Conservation (phyloP, 2,113 vertebrate genomes). For the Pteropus alecto region DNA sequence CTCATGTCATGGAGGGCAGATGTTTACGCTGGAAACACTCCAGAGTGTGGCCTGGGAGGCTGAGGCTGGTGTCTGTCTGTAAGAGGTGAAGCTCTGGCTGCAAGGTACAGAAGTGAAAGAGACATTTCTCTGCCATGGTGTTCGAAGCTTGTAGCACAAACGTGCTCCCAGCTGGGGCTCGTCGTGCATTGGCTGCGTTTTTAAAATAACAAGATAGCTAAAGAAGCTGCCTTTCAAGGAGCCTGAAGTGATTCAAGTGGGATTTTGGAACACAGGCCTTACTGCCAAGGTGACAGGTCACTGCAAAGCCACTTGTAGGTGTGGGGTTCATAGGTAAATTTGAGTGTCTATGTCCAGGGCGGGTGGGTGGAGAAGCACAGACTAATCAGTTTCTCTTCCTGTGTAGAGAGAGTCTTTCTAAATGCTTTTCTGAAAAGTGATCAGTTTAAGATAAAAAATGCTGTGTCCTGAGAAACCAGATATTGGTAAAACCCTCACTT, state of each 20-base stretch:
- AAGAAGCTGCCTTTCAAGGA: background rate
- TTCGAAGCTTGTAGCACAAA: background rate
- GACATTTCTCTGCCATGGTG: background rate
- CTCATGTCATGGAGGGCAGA: background rate
- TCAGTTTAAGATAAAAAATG: background rate
- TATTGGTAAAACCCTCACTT: background rate
- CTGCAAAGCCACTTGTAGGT: background rate
- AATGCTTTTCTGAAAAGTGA: background rate
- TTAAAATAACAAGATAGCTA: background rate
- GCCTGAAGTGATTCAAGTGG: no score
- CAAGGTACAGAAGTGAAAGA: background rate
- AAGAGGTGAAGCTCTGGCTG: background rate
- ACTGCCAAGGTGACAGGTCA: background rate
- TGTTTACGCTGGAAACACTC: background rate
- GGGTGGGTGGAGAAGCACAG: background rate
- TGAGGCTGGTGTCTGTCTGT: background rate
- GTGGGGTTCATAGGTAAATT: background rate
- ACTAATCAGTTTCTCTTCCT: background rate
- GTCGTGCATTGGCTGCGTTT: fast-evolving
- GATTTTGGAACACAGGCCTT: background rate
- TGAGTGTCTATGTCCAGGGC: background rate
- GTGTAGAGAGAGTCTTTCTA: background rate
- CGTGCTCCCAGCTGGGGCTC: background rate
- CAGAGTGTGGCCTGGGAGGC: background rate
- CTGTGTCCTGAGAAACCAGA: background rate